These are phyloP conservation scores for Platysternon megacephalum DNA, from an alignment of 2,113 vertebrate genomes.

Conservation along the genomic window DNA sequence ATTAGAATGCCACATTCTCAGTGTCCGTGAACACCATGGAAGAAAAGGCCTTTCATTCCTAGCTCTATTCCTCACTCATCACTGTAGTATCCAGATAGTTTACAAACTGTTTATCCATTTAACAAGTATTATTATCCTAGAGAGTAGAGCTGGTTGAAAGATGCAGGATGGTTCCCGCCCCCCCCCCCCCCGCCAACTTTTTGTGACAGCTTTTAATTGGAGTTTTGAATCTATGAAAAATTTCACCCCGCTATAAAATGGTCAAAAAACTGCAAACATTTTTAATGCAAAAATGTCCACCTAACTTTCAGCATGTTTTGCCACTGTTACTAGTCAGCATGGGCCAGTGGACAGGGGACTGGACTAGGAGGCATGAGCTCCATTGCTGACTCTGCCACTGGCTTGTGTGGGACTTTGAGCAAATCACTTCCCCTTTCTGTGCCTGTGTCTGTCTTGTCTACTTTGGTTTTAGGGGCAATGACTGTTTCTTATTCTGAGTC, in stretches of 20 bases:
- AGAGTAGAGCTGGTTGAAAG: background rate
- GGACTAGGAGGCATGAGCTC: too few relatives aligned
- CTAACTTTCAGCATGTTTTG: background rate
- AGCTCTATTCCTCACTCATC: background rate
- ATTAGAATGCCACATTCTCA: constrained; percentile 16
- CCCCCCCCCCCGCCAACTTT: background rate
- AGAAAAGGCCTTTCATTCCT: background rate
- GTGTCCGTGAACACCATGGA: background rate
- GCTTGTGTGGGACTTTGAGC: too few relatives aligned
- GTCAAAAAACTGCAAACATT: too few relatives aligned
- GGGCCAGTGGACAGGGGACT: background rate
- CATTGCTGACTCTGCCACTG: too few relatives aligned
- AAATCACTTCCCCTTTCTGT: too few relatives aligned
- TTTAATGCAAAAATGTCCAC: background rate
- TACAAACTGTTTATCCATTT: background rate
- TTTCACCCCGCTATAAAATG: background rate
- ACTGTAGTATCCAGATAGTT: too few relatives aligned
- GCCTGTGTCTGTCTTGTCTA: too few relatives aligned
- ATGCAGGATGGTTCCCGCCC: background rate
- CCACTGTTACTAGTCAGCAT: background rate
- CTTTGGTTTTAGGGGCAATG: too few relatives aligned
- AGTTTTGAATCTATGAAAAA: background rate
- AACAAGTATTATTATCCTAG: background rate
- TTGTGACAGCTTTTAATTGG: background rate
- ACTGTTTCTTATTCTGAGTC: too few relatives aligned